Evolutionary conservation across 2,888 invertebrate genomes (phyloP).

Genomic region (Aphelenchoides bicaudatus): DNA sequence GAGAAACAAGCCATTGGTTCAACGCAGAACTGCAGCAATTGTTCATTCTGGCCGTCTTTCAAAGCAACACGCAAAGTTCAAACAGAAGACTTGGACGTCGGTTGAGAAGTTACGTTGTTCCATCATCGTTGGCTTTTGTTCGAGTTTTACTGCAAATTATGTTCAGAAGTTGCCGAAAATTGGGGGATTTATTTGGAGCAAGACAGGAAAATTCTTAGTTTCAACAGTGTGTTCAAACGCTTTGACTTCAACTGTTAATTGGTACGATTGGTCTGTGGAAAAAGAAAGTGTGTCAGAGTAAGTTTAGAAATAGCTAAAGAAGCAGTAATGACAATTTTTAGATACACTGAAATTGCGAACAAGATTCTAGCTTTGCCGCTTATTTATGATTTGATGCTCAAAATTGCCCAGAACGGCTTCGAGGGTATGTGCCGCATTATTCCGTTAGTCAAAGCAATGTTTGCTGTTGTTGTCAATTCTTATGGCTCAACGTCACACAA

Average conservation of each 20-base stretch:
- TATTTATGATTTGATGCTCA: constrained; percentile 7
- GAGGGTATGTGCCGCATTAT: not conserved
- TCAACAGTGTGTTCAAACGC: constrained; percentile 8
- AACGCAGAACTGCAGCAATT: constrained; percentile 13
- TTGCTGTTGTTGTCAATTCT: constrained; percentile 7
- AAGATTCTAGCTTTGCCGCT: constrained; percentile 1
- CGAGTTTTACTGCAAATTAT: not conserved
- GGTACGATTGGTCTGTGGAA: constrained; percentile 7
- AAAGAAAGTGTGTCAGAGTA: constrained; percentile 4
- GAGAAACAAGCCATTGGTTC: not conserved
- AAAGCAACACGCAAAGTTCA: constrained; percentile 5
- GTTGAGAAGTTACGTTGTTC: constrained; percentile 9
- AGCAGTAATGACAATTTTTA: not conserved
- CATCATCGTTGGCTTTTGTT: too few relatives aligned
- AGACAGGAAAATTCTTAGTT: too few relatives aligned
- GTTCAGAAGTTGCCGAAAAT: not conserved
- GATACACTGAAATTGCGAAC: not conserved
- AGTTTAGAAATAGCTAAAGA: not conserved
- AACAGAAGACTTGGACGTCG: constrained; percentile 5
- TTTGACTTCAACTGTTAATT: not conserved
- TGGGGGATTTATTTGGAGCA: too few relatives aligned
- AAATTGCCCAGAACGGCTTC: not conserved
- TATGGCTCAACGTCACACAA: constrained; percentile 12
- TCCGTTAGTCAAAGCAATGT: constrained; percentile 10
- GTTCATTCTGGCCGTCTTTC: constrained; percentile 19